Evolutionary conservation across 2,113 vertebrate species (phyloP).

Genomic region (Isurus oxyrinchus): DNA sequence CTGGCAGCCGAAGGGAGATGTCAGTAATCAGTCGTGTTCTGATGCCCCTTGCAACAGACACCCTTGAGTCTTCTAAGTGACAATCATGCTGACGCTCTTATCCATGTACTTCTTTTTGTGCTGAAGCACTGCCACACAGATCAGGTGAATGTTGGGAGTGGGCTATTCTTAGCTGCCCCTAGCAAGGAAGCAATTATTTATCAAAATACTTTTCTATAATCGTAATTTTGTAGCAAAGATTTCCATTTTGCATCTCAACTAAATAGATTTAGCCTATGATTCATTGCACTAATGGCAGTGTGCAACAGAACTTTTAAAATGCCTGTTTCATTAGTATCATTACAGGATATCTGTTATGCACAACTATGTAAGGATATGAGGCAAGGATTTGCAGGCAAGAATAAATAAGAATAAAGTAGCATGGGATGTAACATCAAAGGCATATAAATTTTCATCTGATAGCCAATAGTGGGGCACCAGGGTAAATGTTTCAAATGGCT

Average conservation of each 20-base stretch:
- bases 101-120: background rate
- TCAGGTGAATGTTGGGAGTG: background rate
- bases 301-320: background rate
- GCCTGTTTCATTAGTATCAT: background rate
- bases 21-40: background rate
- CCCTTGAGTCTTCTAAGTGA: background rate
- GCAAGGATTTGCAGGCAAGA: background rate
- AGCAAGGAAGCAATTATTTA: background rate
- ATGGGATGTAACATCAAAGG: background rate
- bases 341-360: background rate
- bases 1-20: background rate
- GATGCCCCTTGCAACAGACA: background rate
- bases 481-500: background rate
- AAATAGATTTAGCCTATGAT: background rate
- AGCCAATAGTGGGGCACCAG: background rate
- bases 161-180: background rate
- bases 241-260: background rate
- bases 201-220: background rate
- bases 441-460: background rate
- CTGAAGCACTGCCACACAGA: background rate
- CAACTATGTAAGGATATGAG: background rate
- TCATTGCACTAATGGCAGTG: background rate
- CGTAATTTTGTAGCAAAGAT: background rate
- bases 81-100: background rate
- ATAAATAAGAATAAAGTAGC: background rate